Conservation (phyloP, 1,140 invertebrate species). For the Bactericera cockerelli region DNA sequence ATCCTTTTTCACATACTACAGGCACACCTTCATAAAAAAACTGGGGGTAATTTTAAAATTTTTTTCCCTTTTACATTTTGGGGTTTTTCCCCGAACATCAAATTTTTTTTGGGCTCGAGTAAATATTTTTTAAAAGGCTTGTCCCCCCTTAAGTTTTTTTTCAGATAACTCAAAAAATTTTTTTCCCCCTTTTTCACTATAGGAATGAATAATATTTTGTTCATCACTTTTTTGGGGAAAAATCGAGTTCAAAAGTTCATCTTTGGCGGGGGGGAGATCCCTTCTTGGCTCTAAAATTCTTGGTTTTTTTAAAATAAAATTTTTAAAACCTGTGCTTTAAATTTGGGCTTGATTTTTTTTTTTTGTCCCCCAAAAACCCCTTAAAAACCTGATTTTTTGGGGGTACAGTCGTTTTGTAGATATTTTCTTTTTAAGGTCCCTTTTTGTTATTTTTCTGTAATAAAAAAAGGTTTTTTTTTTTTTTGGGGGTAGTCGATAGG, state of each 20-base stretch:
- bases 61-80: background rate
- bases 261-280: constrained; percentile 20
- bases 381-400: constrained; percentile 15
- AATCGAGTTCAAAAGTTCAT: constrained; percentile 23
- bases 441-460: constrained; percentile 14
- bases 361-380: too few relatives aligned
- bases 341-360: too few relatives aligned
- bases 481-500: constrained; percentile 14
- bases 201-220: background rate
- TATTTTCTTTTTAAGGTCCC: constrained; percentile 17
- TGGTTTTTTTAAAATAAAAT: background rate
- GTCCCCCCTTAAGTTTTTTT: background rate
- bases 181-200: background rate
- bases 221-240: constrained; percentile 8
- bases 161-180: background rate
- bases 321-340: too few relatives aligned
- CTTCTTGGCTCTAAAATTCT: too few relatives aligned
- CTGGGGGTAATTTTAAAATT: background rate
- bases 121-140: background rate
- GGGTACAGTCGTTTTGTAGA: constrained; percentile 15
- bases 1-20: too few relatives aligned
- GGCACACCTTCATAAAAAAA: too few relatives aligned
- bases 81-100: background rate
- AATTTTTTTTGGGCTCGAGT: background rate
- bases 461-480: constrained; percentile 14